Base-by-base conservation (phyloP, 2,113 vertebrate species). In the Fregata magnificens region DNA sequence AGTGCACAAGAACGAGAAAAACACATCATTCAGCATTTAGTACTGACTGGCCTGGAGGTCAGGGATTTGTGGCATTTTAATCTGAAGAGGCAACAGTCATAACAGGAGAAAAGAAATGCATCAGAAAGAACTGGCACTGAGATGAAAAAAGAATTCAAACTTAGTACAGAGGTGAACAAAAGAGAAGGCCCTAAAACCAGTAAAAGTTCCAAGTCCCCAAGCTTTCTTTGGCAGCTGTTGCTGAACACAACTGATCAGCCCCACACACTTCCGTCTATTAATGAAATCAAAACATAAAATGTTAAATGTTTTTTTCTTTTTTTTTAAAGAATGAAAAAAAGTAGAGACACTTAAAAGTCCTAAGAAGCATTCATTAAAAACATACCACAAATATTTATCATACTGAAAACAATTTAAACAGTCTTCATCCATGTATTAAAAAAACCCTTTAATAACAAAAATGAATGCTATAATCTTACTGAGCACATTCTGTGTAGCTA, bases 21-120 rank as follows among this genome's bases (percentile, higher is more conserved):
- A 93, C 34, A 96, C 44, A 95, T 71, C 81, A 94, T 97, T 97
- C 95, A 98, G 91, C 45, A 91, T 87, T 94, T 80, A 97, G 45
- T 58, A 88, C 91, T 86, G 79, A 90, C 52, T 18, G 36, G 53
- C 40, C 94, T 72, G 44, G 40, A 96, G 84, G 65, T 91, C 92
- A 96, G 69, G 85, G 86, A 74, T 95, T 69, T 76, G 72, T 74
- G 65, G 66, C 50, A 88, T 88, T 98, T 97, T 90, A 74, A 94
- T 86, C 82, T 91, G 69, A 96, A 83, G 72, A 79, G 44, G 25
- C 36, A 96, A 96, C 22, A 89, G 74, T 52, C 61, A 62, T 52
- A 94, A 91, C 34, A 93, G 85, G 26, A 90, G 18, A 67, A 91
- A 89, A 77, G n/a, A 61, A 86, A 59, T 4, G 40, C 79, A 91